Conservation (phyloP, 2,888 invertebrate species). For the Diaprepes abbreviatus region DNA sequence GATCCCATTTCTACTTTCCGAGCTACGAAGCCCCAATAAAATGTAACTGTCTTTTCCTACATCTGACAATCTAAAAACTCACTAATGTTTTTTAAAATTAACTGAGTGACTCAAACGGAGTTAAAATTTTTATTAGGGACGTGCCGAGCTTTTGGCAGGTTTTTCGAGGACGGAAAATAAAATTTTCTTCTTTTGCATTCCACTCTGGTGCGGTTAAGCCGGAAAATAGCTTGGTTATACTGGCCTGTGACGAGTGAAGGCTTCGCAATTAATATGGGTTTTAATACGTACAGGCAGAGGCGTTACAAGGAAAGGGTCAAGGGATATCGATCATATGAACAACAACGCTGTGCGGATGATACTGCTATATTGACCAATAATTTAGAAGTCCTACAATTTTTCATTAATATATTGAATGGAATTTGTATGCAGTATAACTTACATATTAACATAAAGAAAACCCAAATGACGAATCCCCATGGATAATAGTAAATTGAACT, state of each 20-base stretch:
- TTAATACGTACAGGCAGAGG: neutral
- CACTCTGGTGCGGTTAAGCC: constrained; percentile 8
- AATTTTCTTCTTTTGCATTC: constrained; percentile 37
- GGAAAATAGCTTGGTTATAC: constrained; percentile 22
- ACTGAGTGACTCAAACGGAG: constrained; percentile 18
- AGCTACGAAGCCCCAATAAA: neutral
- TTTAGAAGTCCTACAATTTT: no score
- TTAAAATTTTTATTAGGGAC: constrained; percentile 33
- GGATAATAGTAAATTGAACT: no score
- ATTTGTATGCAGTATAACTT: no score
- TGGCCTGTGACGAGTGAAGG: constrained; percentile 6
- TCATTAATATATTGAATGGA: no score
- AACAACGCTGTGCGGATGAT: no score
- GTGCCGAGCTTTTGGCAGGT: constrained; percentile 23
- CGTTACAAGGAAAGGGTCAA: no score
- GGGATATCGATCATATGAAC: no score
- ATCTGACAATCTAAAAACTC: constrained; percentile 13
- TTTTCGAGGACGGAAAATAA: constrained; percentile 25
- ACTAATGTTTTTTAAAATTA: constrained; percentile 22
- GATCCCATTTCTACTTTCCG: neutral
- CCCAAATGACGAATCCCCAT: no score
- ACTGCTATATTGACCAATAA: no score
- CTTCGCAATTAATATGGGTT: constrained; percentile 9
- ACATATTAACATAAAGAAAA: no score
- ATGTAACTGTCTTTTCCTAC: neutral